phyloP scores from a whole-genome alignment of 2,113 vertebrate genomes.

The Stegastes partitus region DNA sequence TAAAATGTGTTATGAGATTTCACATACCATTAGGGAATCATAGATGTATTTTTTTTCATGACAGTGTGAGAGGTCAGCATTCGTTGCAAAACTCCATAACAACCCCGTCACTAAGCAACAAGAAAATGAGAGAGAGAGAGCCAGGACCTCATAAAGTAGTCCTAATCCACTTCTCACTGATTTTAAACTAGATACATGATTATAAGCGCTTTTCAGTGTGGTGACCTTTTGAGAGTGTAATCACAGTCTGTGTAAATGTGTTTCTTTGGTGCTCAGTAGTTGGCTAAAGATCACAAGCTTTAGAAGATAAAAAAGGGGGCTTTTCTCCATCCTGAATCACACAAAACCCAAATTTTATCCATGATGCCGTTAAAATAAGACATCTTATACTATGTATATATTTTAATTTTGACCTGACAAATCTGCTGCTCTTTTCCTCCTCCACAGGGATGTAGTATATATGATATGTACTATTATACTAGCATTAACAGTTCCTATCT shows the following conservation, averaged over 20 bases:
- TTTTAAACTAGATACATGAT: conserved; percentile 51
- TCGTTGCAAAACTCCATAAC: conserved; percentile 8
- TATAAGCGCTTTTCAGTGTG: conserved; percentile 44
- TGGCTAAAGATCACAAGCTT: conserved; percentile 13
- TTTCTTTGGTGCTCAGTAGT: conserved; percentile 22
- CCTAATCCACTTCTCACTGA: conserved; percentile 50
- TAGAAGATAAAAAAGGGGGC: conserved; percentile 2
- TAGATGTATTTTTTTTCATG: conserved; percentile 7
- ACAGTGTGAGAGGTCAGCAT: conserved; percentile 12
- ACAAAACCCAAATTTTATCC: not conserved
- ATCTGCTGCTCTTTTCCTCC: not conserved
- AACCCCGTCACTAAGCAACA: conserved; percentile 54
- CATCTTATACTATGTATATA: not conserved
- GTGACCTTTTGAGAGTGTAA: conserved; percentile 63
- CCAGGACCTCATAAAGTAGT: conserved; percentile 39
- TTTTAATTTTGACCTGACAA: too few species aligned
- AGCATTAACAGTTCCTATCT: not conserved
- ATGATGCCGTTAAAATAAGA: not conserved
- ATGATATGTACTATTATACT: too few species aligned
- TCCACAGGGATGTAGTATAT: too few species aligned
- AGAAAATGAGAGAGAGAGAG: conserved; percentile 30
- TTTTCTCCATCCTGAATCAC: not conserved
- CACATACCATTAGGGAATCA: conserved; percentile 7
- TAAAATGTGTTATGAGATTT: not conserved
- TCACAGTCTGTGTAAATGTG: conserved; percentile 52